Evolutionary conservation across 2,888 invertebrate genomes (phyloP).

Genomic region (Hyles lineata): DNA sequence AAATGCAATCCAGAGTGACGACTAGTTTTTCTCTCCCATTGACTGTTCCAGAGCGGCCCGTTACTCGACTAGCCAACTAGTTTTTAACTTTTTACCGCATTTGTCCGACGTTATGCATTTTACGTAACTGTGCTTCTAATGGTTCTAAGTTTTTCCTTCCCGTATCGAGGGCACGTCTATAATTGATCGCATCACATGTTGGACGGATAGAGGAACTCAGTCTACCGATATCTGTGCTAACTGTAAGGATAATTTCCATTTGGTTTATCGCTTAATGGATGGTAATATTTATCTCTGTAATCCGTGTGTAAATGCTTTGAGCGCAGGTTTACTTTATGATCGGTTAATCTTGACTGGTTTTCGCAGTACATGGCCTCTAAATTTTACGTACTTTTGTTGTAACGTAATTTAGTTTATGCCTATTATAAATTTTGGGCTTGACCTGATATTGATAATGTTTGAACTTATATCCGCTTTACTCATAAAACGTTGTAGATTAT

Average conservation of each 20-base stretch:
- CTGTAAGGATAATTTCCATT: slow-evolving; percentile 31
- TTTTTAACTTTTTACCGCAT: slow-evolving; percentile 65
- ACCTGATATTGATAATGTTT: not conserved
- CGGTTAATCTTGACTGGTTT: slow-evolving; percentile 5
- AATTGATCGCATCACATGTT: slow-evolving; percentile 70
- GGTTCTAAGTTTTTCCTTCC: slow-evolving; percentile 70
- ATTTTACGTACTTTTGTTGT: not conserved
- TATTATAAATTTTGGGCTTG: not conserved
- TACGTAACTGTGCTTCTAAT: slow-evolving; percentile 82
- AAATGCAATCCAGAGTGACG: slow-evolving; percentile 44
- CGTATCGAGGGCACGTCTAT: slow-evolving; percentile 70
- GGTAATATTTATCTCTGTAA: slow-evolving; percentile 17
- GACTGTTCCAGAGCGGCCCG: slow-evolving; percentile 55
- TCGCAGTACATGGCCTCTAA: not conserved
- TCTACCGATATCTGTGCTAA: slow-evolving; percentile 28
- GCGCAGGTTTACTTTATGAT: not conserved
- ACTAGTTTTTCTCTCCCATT: slow-evolving; percentile 70
- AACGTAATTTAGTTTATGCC: not conserved
- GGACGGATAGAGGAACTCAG: slow-evolving; percentile 50
- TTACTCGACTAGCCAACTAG: slow-evolving; percentile 56
- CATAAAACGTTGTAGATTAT: not conserved
- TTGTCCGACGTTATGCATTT: slow-evolving; percentile 69
- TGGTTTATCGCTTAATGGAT: slow-evolving; percentile 26
- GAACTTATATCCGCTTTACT: not conserved
- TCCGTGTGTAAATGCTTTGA: slow-evolving; percentile 11